A percentile compares a stretch with the other conserved stretches of the same genome.
phyloP scores from a whole-genome alignment of 1,140 invertebrate genomes.

The Schmidtea mediterranea region DNA sequence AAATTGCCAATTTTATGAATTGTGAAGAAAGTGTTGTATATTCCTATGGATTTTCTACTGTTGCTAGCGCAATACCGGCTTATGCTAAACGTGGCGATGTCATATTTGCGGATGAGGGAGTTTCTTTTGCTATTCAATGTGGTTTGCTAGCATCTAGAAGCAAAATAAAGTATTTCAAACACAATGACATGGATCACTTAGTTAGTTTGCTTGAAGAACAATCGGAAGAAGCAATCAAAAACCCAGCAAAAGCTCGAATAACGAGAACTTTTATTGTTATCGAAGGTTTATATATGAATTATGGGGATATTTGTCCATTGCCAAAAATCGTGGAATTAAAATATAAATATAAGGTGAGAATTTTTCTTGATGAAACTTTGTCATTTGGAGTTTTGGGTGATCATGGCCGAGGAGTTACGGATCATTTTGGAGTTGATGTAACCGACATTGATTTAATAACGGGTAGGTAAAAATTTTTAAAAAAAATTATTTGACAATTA shows the following conservation, averaged over 20 bases:
- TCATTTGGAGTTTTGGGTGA: constrained; percentile 65
- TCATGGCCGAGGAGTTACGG: constrained; percentile 54
- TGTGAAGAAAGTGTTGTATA: constrained; percentile 78
- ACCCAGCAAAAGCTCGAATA: constrained; percentile 44
- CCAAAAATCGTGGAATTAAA: constrained; percentile 50
- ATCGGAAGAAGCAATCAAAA: constrained; percentile 36
- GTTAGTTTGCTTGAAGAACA: constrained; percentile 44
- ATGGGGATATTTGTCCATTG: constrained; percentile 60
- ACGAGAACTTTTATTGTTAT: constrained; percentile 57
- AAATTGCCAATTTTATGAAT: constrained; percentile 60
- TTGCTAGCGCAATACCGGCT: constrained; percentile 77
- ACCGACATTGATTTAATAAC: constrained; percentile 35
- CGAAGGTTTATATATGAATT: constrained; percentile 72
- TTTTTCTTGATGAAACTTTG: constrained; percentile 73
- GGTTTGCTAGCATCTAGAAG: constrained; percentile 65
- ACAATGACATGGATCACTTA: constrained; percentile 63
- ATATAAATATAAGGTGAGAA: constrained; percentile 56
- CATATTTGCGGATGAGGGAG: constrained; percentile 70
- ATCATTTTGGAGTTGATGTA: constrained; percentile 48
- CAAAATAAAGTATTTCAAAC: constrained; percentile 57
- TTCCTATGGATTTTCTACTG: constrained; percentile 82
- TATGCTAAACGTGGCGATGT: constrained; percentile 74
- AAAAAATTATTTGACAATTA: too few species aligned
- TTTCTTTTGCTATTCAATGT: constrained; percentile 78
- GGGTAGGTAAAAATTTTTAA: too few species aligned